A percentile compares a stretch with the other conserved stretches of the same genome.
These are phyloP conservation scores for Mallotus villosus DNA, from an alignment of 2,797 vertebrate species.

Conservation along the genomic window DNA sequence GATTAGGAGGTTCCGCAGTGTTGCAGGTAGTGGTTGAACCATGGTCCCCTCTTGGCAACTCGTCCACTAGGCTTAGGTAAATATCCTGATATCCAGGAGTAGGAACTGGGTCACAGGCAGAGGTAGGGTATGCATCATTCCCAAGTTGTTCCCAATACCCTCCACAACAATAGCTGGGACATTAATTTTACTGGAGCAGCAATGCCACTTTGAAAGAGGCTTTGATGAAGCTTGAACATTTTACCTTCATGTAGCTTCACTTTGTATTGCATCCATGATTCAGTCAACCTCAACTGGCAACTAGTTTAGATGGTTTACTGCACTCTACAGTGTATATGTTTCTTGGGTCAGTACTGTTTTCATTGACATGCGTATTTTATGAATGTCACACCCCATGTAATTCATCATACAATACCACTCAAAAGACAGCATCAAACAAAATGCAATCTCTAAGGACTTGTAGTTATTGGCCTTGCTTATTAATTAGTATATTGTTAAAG, in stretches of 20 bases:
- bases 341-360: not conserved
- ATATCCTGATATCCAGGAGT: too few relatives aligned
- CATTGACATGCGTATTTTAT: not conserved
- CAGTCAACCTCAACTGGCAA: not conserved
- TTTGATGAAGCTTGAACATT: not conserved
- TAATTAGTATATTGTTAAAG: slow-evolving; percentile 22
- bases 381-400: not conserved
- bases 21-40: too few relatives aligned
- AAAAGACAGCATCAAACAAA: not conserved
- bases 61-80: too few relatives aligned
- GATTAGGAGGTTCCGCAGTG: too few relatives aligned
- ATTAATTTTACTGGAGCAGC: not conserved
- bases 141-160: too few relatives aligned
- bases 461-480: slow-evolving; percentile 16
- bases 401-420: slow-evolving; percentile 25
- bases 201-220: not conserved
- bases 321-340: not conserved
- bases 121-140: too few relatives aligned
- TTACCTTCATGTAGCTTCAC: not conserved
- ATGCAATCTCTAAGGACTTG: not conserved
- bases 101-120: too few relatives aligned
- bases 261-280: not conserved
- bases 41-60: too few relatives aligned
- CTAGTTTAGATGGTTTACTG: too few relatives aligned
- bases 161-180: too few relatives aligned